phyloP scores from a whole-genome alignment of 2,797 vertebrate genomes.

The Enteromius viviparus region DNA sequence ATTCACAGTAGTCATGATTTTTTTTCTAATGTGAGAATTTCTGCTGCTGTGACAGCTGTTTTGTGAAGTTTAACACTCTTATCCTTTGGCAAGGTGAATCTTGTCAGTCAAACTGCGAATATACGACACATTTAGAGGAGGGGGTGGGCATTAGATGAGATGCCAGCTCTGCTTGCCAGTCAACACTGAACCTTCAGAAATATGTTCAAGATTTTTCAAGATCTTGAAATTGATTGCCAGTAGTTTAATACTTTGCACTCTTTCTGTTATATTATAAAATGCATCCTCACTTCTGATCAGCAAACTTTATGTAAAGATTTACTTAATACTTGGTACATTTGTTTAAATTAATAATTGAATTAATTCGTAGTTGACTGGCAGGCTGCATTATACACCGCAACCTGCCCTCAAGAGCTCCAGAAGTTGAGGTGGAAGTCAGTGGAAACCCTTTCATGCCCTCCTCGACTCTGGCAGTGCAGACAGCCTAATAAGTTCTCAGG shows the following conservation, averaged over 20 bases:
- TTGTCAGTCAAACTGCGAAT: slow-evolving; percentile 32
- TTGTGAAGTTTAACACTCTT: slow-evolving; percentile 33
- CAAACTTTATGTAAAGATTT: background rate
- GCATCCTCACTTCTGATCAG: background rate
- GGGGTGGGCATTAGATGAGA: slow-evolving; percentile 5
- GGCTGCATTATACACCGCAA: no score
- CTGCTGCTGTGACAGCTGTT: slow-evolving; percentile 23
- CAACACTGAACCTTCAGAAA: slow-evolving; percentile 25
- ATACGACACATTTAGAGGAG: slow-evolving; percentile 7
- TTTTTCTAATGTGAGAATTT: slow-evolving; percentile 22
- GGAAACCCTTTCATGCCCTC: no score
- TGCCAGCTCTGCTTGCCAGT: slow-evolving; percentile 24
- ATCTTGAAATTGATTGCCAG: background rate
- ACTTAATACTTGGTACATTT: no score
- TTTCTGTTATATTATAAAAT: slow-evolving; percentile 2
- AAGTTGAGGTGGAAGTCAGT: no score
- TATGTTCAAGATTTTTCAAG: slow-evolving; percentile 15
- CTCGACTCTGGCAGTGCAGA: no score
- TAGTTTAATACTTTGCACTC: background rate
- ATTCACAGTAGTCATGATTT: background rate
- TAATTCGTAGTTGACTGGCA: no score
- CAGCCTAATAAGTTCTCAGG: no score
- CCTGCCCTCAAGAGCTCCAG: no score
- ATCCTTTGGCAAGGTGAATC: slow-evolving; percentile 36
- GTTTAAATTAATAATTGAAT: no score